Evolutionary conservation across 1,140 invertebrate genomes (phyloP), one percentile per base, ranked within the genome.

Genomic region (Argopecten irradians): DNA sequence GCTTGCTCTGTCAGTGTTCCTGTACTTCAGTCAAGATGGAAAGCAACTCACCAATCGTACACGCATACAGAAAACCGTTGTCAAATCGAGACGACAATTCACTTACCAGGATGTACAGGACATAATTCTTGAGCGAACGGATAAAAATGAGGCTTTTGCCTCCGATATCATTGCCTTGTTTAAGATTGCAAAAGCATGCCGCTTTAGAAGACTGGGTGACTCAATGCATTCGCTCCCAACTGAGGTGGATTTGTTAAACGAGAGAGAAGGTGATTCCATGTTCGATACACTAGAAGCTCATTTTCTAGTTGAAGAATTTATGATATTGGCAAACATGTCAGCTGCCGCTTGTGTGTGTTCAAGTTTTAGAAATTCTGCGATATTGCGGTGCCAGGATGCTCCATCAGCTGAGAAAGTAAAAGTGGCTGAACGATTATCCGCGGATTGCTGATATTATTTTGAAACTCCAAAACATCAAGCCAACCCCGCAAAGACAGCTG

Each of bases 221-320:
- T 89, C 91, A 8, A 87, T 90, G 39, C 88, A 92, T 88, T 86
- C 89, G 39, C 86, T 91, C 8, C 88, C 92, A 34, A 89, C 92
- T 28, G 93, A 93, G 41, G 85, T 83, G 32, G 87, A 87, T 32
- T 89, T 90, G 36, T 88, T 86, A 41, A 86, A 84, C 14, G 55
- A 84, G 19, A 22, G 19, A 33, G 88, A 93, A 11, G 85, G 90
- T 28, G 89, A 92, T 41, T 16, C 86, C 14, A 13, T 92, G 28
- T 86, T 91, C n/a, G 88, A 93, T 46, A 91, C 91, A 55, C 36
- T 91, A 35, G 91, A 94, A 84, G 93, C 94, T 0, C 93, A 95
- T 90, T 91, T 90, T 34, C 88, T 94, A 13, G 90, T 94, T 0
- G 93, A 94, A 87, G 94, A 94, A 88, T 89, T 90, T 22, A 89